These are phyloP conservation scores for Aethes cnicana DNA, from an alignment of 2,888 invertebrate species.

Conservation along the genomic window DNA sequence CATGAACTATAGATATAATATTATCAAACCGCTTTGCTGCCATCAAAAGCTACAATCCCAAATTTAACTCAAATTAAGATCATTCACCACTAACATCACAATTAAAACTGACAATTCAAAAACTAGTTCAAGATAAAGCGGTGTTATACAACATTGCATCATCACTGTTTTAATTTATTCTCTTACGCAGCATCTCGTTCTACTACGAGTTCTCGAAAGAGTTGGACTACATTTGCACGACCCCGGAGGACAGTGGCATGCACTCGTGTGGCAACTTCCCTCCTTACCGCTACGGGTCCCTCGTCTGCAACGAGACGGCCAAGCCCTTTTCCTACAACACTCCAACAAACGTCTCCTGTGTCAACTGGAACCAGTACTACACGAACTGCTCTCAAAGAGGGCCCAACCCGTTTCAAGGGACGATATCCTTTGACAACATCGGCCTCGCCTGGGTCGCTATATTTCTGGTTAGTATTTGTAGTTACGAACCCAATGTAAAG, in stretches of 20 bases:
- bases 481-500: too few species aligned
- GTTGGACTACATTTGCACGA: slow-evolving; percentile 98
- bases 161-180: slow-evolving; percentile 5
- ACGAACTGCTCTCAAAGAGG: slow-evolving; percentile 96
- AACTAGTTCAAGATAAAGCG: not conserved
- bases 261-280: slow-evolving; percentile 93
- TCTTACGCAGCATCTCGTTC: slow-evolving; percentile 84
- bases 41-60: slow-evolving; percentile 9
- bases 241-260: slow-evolving; percentile 96
- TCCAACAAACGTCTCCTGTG: slow-evolving; percentile 90
- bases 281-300: slow-evolving; percentile 87
- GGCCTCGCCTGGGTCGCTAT: slow-evolving; percentile 99
- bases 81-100: slow-evolving; percentile 22
- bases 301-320: slow-evolving; percentile 90
- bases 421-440: slow-evolving; percentile 99
- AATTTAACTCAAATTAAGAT: not conserved
- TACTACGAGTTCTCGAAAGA: slow-evolving; percentile 94
- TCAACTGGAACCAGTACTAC: slow-evolving; percentile 99
- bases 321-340: slow-evolving; percentile 82
- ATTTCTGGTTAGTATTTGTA: slow-evolving; percentile 94
- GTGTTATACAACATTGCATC: not conserved
- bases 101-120: not conserved
- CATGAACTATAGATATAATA: slow-evolving; percentile 14
- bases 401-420: slow-evolving; percentile 98
- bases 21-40: slow-evolving; percentile 24